Conservation (phyloP, 30 jellyfish, hydroid and myxozoan genomes). For the Clytia hemisphaerica region DNA sequence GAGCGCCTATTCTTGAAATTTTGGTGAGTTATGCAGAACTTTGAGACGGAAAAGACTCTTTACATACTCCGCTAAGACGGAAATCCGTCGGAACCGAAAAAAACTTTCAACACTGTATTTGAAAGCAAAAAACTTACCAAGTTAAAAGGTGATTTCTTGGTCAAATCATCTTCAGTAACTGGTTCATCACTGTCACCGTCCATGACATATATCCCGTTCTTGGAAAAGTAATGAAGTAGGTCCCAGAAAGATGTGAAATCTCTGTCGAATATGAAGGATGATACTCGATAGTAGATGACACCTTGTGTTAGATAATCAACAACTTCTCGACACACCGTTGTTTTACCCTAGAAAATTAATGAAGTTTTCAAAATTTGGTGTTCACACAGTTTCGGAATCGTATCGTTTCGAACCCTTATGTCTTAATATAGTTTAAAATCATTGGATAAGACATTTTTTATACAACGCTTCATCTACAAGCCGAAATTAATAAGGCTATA, state of each 20-base stretch:
- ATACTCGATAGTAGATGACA: background rate
- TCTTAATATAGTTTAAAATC: too few species aligned
- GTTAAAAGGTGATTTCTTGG: constrained; percentile 27
- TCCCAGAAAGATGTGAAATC: constrained; percentile 41
- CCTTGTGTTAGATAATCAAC: constrained; percentile 6
- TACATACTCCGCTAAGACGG: too few species aligned
- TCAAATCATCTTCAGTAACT: constrained; percentile 56
- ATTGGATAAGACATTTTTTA: too few species aligned
- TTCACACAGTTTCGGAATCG: too few species aligned
- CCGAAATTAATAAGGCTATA: too few species aligned
- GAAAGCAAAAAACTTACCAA: constrained; percentile 40
- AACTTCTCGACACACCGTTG: constrained; percentile 7
- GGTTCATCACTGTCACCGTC: constrained; percentile 62
- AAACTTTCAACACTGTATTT: background rate
- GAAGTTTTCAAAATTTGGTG: too few species aligned
- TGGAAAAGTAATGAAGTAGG: constrained; percentile 46
- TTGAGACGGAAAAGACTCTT: too few species aligned
- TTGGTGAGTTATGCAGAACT: too few species aligned
- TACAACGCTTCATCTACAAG: too few species aligned
- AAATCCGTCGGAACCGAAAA: too few species aligned
- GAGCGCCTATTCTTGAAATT: too few species aligned
- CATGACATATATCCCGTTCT: constrained; percentile 53
- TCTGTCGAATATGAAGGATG: background rate
- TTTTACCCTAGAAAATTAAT: background rate
- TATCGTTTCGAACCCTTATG: too few species aligned